Base-by-base conservation (phyloP, 53 echinoderm and acorn worm genomes). In the Mesocentrotus franciscanus region DNA sequence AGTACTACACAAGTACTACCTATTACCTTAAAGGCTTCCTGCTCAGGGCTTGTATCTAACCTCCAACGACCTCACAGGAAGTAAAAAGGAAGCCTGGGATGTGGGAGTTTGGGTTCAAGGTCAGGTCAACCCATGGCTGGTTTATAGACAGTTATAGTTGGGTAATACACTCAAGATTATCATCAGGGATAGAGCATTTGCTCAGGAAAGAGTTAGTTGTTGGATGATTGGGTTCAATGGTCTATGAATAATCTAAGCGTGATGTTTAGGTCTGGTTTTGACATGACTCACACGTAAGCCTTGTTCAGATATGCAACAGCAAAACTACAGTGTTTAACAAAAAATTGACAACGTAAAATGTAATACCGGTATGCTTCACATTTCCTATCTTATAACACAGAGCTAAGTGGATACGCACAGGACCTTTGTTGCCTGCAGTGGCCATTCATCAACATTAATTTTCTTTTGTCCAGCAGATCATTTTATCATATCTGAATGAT, bases 41-140 rank as follows among this genome's bases (percentile, higher is more conserved):
- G 20, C 30, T 0, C 78, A 3, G 42, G 81, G 36, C 36, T 81
- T 81, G 39, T 39, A 81, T 39, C 81, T 42, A 81, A 81, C 92
- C 92, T 70, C 33, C 34, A 34, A 66, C 26, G 92, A 92, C 92
- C 92, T 92, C 24, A 92, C 92, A 92, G 92, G 92, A 92, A 92
- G 92, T 92, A 36, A 66, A 92, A 92, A 35, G 92, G 92, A 92
- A 92, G 71, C 34, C 33, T 92, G 92, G 92, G 92, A 92, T 34
- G 71, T 24, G 36, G 92, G 36, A 90, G 60, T 60, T 34, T 61
- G 20, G 92, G 92, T 61, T 92, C 92, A 92, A 92, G 92, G 92
- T 70, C 71, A 36, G 92, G 92, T 92, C 17, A 90, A 49, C 13
- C 60, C 56, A 22, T 56, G 56, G 58, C 4, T 27, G 2, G 15